phyloP scores from a whole-genome alignment of 2,888 invertebrate species.

The Erebia palarica region DNA sequence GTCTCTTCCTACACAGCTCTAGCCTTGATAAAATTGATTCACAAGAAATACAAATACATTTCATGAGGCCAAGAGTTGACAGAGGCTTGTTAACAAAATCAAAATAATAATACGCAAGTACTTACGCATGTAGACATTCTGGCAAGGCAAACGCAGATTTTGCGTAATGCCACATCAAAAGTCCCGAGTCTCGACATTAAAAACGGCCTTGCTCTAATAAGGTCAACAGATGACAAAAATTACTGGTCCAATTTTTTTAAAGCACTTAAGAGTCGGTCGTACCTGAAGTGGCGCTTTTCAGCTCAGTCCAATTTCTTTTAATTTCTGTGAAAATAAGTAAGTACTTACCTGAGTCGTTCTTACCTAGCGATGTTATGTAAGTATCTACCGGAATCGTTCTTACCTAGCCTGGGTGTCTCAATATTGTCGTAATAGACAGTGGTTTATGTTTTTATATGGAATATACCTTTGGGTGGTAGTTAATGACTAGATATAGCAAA shows the following conservation, averaged over 20 bases:
- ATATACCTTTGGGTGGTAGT: not conserved
- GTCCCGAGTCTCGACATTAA: constrained; percentile 7
- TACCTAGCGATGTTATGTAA: no score
- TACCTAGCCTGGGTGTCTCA: not conserved
- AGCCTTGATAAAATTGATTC: no score
- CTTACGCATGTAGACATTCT: constrained; percentile 25
- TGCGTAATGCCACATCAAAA: constrained; percentile 17
- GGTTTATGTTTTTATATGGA: not conserved
- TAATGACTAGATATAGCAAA: no score
- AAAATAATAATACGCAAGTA: not conserved
- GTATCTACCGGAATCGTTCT: no score
- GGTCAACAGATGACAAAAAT: constrained; percentile 34
- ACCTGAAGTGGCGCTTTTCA: constrained; percentile 7
- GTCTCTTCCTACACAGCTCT: no score
- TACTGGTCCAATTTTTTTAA: constrained; percentile 16
- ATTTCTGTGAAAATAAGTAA: no score
- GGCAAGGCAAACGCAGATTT: constrained; percentile 22
- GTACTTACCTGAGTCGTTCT: not conserved
- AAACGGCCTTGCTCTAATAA: constrained; percentile 28
- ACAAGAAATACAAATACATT: no score
- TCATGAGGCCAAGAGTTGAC: no score
- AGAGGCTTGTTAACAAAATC: no score
- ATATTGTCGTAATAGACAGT: not conserved
- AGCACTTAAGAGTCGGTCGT: constrained; percentile 16
- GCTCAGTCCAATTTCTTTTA: constrained; percentile 8